These are phyloP conservation scores for Fopius arisanus DNA, from an alignment of 1,140 invertebrate genomes.

Conservation along the genomic window DNA sequence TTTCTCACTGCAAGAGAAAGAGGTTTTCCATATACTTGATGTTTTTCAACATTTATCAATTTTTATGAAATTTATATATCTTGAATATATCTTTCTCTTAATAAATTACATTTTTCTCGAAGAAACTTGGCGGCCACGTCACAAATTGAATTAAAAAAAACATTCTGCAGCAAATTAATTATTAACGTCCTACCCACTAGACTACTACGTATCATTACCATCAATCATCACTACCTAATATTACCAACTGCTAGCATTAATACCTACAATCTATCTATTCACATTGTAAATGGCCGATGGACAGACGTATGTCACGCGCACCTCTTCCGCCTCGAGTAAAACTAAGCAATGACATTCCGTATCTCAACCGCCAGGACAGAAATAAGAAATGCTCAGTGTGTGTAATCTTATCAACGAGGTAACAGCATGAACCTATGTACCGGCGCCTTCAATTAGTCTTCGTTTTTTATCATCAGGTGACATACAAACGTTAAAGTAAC, in stretches of 20 bases:
- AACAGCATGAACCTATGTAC: neutral
- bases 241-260: neutral
- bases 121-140: neutral
- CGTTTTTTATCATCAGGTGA: neutral
- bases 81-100: neutral
- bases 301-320: neutral
- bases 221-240: neutral
- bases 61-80: too few species aligned
- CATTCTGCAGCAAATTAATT: neutral
- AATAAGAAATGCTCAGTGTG: constrained; percentile 4
- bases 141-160: neutral
- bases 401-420: constrained; percentile 1
- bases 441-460: constrained; percentile 19
- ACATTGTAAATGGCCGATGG: neutral
- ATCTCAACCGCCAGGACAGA: neutral
- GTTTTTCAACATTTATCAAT: too few species aligned
- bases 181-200: neutral
- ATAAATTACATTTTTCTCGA: neutral
- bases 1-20: too few species aligned
- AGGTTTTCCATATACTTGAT: too few species aligned
- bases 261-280: neutral
- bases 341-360: neutral
- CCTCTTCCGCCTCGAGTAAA: neutral
- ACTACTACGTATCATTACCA: neutral
- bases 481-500: neutral